Percentiles rank a stretch among this genome's conserved stretches.
Evolutionary conservation across 2,888 invertebrate species (phyloP).

Genomic region (Margaritifera margaritifera): DNA sequence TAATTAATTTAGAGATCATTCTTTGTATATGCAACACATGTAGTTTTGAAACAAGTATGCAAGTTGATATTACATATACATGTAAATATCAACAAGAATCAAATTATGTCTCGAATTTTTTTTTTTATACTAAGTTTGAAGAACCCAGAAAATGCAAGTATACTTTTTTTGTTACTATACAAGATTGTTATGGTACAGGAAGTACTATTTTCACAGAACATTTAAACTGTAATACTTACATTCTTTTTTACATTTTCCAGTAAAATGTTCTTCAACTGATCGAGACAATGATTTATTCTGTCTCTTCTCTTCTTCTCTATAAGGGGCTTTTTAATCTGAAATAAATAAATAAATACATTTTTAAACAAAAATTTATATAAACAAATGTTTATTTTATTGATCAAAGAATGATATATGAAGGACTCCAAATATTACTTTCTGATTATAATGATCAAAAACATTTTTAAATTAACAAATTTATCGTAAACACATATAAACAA

Average conservation of each 20-base stretch:
- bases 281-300: slow-evolving; percentile 35
- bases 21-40: no score
- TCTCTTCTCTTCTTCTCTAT: slow-evolving; percentile 40
- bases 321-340: slow-evolving; percentile 40
- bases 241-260: slow-evolving; percentile 40
- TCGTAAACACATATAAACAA: no score
- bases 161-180: not conserved
- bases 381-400: not conserved
- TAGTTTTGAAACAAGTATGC: no score
- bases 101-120: not conserved
- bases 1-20: no score
- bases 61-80: not conserved
- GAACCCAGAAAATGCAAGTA: no score
- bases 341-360: slow-evolving; percentile 5
- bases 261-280: slow-evolving; percentile 30
- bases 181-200: no score
- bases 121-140: not conserved
- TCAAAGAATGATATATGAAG: not conserved
- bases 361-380: not conserved
- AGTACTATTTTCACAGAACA: no score
- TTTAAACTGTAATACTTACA: slow-evolving; percentile 28
- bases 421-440: no score
- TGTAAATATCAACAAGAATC: not conserved
- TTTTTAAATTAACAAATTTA: no score
- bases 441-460: no score